Evolutionary conservation across 2,888 invertebrate genomes (phyloP), one percentile per base, ranked within the genome.

Genomic region (Apamea monoglypha): DNA sequence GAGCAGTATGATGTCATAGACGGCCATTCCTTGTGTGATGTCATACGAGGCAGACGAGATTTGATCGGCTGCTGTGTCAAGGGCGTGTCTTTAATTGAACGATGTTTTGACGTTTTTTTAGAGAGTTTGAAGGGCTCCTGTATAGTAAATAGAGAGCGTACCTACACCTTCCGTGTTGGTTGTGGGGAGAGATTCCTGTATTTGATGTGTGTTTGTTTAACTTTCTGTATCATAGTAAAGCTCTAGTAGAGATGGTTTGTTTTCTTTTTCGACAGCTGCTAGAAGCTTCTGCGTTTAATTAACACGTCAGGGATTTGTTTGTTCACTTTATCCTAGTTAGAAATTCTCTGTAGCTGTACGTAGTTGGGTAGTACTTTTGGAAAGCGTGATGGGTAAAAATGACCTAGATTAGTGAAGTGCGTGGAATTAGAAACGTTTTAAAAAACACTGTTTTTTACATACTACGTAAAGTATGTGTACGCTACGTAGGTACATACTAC

Each of bases 1-100:
- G n/a, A 7, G 8, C 59, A 63, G 53, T 76, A 87, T 87, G 86
- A 87, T 87, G 86, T 87, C 86, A 87, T 80, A 76, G 69, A 44
- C 76, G 66, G 81, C 73, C 82, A 77, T 80, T 85, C 53, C 74
- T 50, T 50, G 84, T 71, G 80, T 89, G 87, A 89, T 87, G 87
- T 88, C 88, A 89, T 89, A 86, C 83, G 75, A 73, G 68, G 70
- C 79, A 70, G 74, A 77, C 76, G 82, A 74, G 79, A 80, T 77
- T 74, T 80, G 74, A 70, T 80, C 87, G 76, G 80, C 76, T 72
- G 85, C 73, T 87, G 82, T 84, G 87, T 86, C 86, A 86, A 86
- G 86, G 86, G 86, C 86, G 86, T 87, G 86, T 74, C 84, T 84
- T 67, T 69, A 74, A 85, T 85, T 14, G 66, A 44, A 64, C 53